These are phyloP conservation scores for Hypercompe scribonia DNA, from an alignment of 2,888 invertebrate genomes.

Conservation along the genomic window DNA sequence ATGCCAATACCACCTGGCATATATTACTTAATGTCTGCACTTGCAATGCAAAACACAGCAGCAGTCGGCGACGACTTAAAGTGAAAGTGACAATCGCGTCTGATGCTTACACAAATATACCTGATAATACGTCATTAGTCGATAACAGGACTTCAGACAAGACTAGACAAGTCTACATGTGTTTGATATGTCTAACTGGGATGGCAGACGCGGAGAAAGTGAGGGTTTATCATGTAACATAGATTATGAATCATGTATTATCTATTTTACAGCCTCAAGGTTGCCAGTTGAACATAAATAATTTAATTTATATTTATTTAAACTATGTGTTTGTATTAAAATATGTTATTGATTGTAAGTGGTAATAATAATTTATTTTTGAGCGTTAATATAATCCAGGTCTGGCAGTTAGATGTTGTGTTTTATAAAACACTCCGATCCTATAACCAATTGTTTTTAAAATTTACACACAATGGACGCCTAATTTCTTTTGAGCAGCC, in stretches of 20 bases:
- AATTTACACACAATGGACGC: too few relatives aligned
- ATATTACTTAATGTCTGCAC: constrained; percentile 39
- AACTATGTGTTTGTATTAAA: neutral
- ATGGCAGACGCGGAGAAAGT: constrained; percentile 12
- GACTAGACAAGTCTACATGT: constrained; percentile 16
- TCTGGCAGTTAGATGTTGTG: too few relatives aligned
- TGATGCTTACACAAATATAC: constrained; percentile 22
- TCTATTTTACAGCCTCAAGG: neutral
- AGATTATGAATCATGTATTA: neutral
- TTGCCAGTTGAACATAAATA: neutral
- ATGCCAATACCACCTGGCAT: constrained; percentile 2
- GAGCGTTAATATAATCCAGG: too few relatives aligned
- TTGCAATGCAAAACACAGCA: constrained; percentile 9
- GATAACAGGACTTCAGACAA: constrained; percentile 28
- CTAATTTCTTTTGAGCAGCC: too few relatives aligned
- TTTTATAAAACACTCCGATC: too few relatives aligned
- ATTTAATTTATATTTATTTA: too few relatives aligned
- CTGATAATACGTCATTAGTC: constrained; percentile 28
- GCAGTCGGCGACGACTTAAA: constrained; percentile 27
- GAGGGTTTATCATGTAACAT: constrained; percentile 6
- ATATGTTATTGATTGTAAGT: neutral
- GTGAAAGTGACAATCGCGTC: constrained; percentile 49
- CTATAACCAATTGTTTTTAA: too few relatives aligned
- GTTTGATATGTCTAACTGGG: constrained; percentile 1
- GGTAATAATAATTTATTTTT: too few relatives aligned